These are phyloP conservation scores for Phorcus lineatus DNA, from an alignment of 2,888 invertebrate species.

Conservation along the genomic window DNA sequence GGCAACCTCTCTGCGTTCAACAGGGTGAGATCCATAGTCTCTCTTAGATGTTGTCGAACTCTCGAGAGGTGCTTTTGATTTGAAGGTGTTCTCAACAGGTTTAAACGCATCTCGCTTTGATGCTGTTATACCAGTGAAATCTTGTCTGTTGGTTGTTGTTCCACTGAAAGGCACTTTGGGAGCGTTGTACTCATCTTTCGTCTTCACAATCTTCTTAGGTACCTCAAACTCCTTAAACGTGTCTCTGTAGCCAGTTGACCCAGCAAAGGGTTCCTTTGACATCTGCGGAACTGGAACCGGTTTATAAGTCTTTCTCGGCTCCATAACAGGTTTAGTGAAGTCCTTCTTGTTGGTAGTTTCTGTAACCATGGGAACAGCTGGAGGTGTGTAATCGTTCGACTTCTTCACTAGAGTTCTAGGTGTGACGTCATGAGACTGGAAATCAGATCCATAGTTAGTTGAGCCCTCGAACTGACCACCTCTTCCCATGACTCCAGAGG, in stretches of 20 bases:
- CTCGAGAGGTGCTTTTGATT: conserved; percentile 63
- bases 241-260: conserved; percentile 64
- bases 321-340: conserved; percentile 47
- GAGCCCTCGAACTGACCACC: conserved; percentile 30
- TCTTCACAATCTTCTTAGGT: conserved; percentile 44
- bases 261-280: conserved; percentile 65
- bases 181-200: conserved; percentile 52
- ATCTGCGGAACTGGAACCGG: conserved; percentile 50
- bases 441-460: conserved; percentile 25
- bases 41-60: conserved; percentile 61
- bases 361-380: conserved; percentile 58
- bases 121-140: conserved; percentile 45
- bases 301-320: conserved; percentile 51
- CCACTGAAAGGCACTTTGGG: conserved; percentile 60
- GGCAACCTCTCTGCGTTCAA: conserved; percentile 46
- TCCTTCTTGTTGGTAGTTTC: conserved; percentile 61
- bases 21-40: conserved; percentile 27
- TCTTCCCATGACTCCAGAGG: background rate
- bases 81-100: conserved; percentile 56
- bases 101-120: conserved; percentile 51
- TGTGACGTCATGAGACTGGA: conserved; percentile 34
- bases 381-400: conserved; percentile 40
- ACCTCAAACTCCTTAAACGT: conserved; percentile 64
- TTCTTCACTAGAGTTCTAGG: conserved; percentile 24
- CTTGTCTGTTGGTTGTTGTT: conserved; percentile 56